phyloP scores from a whole-genome alignment of 37 sponge, comb jelly and placozoan genomes.

The Tethya wilhelma region DNA sequence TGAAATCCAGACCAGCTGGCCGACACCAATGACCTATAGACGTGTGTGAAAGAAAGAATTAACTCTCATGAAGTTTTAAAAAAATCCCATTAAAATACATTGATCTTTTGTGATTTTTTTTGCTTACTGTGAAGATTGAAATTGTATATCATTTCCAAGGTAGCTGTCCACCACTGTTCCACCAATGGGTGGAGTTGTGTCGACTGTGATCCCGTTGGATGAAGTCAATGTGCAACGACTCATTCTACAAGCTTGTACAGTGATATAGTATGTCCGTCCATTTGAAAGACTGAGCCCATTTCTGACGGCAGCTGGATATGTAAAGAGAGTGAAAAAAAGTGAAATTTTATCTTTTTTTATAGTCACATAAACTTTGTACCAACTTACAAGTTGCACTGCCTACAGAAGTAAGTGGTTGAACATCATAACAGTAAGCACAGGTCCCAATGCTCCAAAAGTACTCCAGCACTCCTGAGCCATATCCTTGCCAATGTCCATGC shows the following conservation, averaged over 20 bases:
- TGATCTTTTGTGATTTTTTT: not conserved
- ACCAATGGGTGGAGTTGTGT: slow-evolving; percentile 71
- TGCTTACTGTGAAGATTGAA: slow-evolving; percentile 57
- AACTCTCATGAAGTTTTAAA: not conserved
- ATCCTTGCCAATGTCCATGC: slow-evolving; percentile 66
- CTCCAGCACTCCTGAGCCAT: slow-evolving; percentile 15
- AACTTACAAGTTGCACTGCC: slow-evolving; percentile 45
- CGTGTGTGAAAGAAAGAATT: too few relatives aligned
- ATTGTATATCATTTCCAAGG: slow-evolving; percentile 38
- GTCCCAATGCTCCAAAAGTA: slow-evolving; percentile 76
- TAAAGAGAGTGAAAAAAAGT: not conserved
- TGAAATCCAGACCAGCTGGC: slow-evolving; percentile 81
- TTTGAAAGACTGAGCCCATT: slow-evolving; percentile 32
- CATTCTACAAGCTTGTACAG: slow-evolving; percentile 65
- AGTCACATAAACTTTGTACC: not conserved
- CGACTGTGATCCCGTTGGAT: slow-evolving; percentile 81
- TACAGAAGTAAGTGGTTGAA: slow-evolving; percentile 36
- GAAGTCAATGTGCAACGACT: slow-evolving; percentile 39
- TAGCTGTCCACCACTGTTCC: slow-evolving; percentile 56
- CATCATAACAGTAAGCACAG: slow-evolving; percentile 48
- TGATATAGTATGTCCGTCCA: slow-evolving; percentile 71
- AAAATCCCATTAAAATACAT: not conserved
- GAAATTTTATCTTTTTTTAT: not conserved
- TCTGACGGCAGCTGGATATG: slow-evolving; percentile 5
- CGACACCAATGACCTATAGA: slow-evolving; percentile 38